These are phyloP conservation scores for Chrysina gloriosa DNA, from an alignment of 2,888 invertebrate genomes.

Conservation along the genomic window DNA sequence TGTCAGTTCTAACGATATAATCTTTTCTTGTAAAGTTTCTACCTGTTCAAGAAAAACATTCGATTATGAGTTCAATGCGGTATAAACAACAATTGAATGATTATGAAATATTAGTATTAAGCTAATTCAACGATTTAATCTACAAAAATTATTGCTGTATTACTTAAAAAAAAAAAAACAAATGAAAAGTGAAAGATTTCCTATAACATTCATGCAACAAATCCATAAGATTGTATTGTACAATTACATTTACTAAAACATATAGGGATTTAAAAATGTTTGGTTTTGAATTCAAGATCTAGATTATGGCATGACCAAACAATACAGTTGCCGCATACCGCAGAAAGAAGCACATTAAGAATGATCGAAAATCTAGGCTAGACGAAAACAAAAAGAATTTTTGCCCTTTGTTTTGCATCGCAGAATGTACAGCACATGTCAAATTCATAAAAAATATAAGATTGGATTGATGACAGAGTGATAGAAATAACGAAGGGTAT, in stretches of 20 bases:
- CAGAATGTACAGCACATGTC: too few relatives aligned
- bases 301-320: too few relatives aligned
- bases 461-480: too few relatives aligned
- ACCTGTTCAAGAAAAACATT: slow-evolving; percentile 72
- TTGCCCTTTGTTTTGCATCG: too few relatives aligned
- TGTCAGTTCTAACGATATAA: slow-evolving; percentile 87
- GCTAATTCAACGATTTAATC: not conserved
- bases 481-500: too few relatives aligned
- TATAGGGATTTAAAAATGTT: not conserved
- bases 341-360: too few relatives aligned
- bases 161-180: not conserved
- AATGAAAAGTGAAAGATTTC: not conserved
- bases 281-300: too few relatives aligned
- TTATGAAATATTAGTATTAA: not conserved
- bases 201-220: slow-evolving; percentile 6
- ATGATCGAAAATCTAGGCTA: too few relatives aligned
- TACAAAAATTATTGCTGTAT: not conserved
- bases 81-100: not conserved
- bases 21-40: slow-evolving; percentile 91
- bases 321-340: too few relatives aligned
- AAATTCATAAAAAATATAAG: too few relatives aligned
- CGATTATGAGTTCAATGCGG: not conserved
- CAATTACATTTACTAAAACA: slow-evolving; percentile 1
- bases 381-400: too few relatives aligned
- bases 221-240: not conserved